Conservation (phyloP, 1,140 invertebrate species). For the Mya arenaria region DNA sequence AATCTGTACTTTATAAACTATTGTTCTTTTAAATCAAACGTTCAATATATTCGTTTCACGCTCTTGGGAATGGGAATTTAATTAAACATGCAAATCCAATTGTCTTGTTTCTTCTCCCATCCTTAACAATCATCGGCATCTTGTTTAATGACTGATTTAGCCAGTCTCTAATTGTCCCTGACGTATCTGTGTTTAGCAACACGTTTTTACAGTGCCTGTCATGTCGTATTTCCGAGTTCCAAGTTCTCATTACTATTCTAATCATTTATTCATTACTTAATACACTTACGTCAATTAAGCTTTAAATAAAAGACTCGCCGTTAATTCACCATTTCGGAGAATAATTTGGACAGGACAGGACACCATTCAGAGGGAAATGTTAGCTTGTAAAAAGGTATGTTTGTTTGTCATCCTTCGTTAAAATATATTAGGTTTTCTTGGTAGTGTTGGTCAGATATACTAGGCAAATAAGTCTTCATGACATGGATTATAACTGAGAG, state of each 20-base stretch:
- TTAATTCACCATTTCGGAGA: not conserved
- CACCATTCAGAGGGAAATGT: not conserved
- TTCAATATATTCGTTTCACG: too few relatives aligned
- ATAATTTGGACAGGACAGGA: not conserved
- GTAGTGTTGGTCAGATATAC: not conserved
- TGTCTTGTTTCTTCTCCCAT: not conserved
- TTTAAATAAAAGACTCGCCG: not conserved
- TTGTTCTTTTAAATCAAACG: too few relatives aligned
- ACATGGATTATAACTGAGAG: not conserved
- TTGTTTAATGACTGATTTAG: too few relatives aligned
- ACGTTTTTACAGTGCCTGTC: not conserved
- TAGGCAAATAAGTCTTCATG: not conserved
- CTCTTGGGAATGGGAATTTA: too few relatives aligned
- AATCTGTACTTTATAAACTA: too few relatives aligned
- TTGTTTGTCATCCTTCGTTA: not conserved
- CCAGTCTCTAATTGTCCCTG: too few relatives aligned
- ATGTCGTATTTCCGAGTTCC: not conserved
- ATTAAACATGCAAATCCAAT: too few relatives aligned
- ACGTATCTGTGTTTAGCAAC: too few relatives aligned
- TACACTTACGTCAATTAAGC: not conserved
- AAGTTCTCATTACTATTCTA: not conserved
- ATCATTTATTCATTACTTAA: not conserved
- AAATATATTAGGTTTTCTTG: not conserved
- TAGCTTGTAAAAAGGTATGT: not conserved
- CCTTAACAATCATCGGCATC: not conserved